Conservation (phyloP, 2,113 vertebrate genomes). For the Sterna hirundo region DNA sequence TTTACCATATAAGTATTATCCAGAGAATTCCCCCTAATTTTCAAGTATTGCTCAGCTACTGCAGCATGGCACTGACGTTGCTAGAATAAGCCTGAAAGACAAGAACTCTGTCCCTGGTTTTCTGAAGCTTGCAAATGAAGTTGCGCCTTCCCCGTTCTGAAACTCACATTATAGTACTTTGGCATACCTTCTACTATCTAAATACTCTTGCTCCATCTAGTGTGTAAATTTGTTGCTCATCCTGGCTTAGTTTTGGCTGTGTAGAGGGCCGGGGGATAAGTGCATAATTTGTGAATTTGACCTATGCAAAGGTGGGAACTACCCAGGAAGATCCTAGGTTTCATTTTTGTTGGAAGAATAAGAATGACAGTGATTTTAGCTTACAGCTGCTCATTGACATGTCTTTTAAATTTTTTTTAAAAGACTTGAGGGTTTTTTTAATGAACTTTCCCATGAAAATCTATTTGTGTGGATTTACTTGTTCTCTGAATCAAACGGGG, state of each 20-base stretch:
- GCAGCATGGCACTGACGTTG: neutral
- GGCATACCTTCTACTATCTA: neutral
- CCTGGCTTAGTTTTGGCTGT: neutral
- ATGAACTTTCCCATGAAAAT: slow-evolving; percentile 47
- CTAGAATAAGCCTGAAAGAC: neutral
- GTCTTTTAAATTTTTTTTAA: neutral
- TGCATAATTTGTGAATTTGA: neutral
- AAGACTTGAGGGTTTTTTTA: neutral
- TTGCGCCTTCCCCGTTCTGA: neutral
- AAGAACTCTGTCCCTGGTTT: neutral
- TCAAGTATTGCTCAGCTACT: neutral
- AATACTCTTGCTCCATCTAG: slow-evolving; percentile 4
- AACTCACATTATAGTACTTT: neutral
- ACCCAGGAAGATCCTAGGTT: neutral
- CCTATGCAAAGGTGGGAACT: slow-evolving; percentile 24
- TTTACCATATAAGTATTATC: neutral
- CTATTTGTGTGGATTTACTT: slow-evolving; percentile 38
- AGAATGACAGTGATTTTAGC: neutral
- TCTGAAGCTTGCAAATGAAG: neutral
- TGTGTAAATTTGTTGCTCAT: slow-evolving; percentile 14
- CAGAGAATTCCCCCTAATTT: neutral
- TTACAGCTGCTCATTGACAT: slow-evolving; percentile 5
- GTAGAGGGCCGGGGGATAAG: neutral
- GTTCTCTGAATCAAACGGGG: neutral
- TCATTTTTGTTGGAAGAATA: neutral